Evolutionary conservation across 2,888 invertebrate genomes (phyloP).

Genomic region (Didymodactylos carnosus): DNA sequence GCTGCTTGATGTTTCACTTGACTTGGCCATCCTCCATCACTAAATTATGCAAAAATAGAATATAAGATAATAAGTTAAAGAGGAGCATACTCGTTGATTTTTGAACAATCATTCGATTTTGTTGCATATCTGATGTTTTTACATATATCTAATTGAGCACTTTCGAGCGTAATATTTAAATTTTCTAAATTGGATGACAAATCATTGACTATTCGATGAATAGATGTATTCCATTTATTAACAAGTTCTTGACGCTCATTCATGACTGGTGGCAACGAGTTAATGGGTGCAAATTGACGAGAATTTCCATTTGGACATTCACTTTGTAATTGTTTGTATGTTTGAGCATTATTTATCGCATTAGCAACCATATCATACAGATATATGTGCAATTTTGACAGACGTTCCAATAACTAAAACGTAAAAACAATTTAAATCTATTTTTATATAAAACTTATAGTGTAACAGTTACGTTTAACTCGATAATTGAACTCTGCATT

Average conservation of each 20-base stretch:
- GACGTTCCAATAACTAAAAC: neutral
- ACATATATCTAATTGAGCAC: neutral
- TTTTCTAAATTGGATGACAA: neutral
- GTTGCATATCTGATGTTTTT: neutral
- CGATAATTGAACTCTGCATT: neutral
- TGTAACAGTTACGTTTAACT: neutral
- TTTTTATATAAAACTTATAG: neutral
- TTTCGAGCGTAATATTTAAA: neutral
- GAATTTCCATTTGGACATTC: neutral
- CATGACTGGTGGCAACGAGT: neutral
- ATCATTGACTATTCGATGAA: neutral
- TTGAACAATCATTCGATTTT: neutral
- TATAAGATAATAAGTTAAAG: too few relatives aligned
- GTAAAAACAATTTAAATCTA: neutral
- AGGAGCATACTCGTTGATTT: neutral
- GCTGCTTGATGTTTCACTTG: too few relatives aligned
- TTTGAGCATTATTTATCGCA: neutral
- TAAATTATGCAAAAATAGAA: too few relatives aligned
- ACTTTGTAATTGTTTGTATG: neutral
- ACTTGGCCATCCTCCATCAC: too few relatives aligned
- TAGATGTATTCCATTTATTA: neutral
- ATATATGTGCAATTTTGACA: neutral
- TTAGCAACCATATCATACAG: neutral
- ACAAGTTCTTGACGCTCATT: neutral
- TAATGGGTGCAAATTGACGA: neutral